phyloP scores from a whole-genome alignment of 2,797 vertebrate genomes.

The Muscicapa striata region DNA sequence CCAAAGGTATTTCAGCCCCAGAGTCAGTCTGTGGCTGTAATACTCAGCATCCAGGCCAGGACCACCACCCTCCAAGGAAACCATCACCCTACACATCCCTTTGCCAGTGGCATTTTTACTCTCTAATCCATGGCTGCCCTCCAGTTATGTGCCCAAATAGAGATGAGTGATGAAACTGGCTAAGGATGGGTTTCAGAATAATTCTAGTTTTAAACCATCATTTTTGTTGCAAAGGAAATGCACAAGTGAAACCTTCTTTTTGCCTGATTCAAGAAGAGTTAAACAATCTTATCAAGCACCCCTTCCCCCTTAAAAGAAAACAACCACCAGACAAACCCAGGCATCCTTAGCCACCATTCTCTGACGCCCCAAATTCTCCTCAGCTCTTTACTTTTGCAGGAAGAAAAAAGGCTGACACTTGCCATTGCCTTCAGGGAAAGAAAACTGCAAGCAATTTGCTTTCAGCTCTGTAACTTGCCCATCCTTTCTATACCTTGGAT shows the following conservation, averaged over 20 bases:
- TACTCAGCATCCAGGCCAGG: background rate
- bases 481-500: background rate
- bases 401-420: background rate
- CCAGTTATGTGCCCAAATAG: background rate
- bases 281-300: background rate
- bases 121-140: background rate
- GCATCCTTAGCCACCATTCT: background rate
- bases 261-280: background rate
- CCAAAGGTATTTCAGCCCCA: background rate
- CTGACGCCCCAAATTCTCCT: background rate
- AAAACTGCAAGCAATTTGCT: background rate
- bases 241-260: background rate
- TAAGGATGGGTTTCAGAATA: background rate
- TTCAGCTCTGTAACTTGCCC: background rate
- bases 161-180: background rate
- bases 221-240: background rate
- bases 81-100: too few species aligned
- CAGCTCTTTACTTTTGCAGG: background rate
- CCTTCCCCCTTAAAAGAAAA: background rate
- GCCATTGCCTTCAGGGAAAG: background rate
- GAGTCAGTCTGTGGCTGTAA: fast-evolving
- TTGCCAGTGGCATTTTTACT: background rate
- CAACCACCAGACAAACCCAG: background rate
- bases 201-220: background rate
- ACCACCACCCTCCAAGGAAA: background rate